Evolutionary conservation across 2,888 invertebrate genomes (phyloP).

Genomic region (Drosophila trichaetosa): DNA sequence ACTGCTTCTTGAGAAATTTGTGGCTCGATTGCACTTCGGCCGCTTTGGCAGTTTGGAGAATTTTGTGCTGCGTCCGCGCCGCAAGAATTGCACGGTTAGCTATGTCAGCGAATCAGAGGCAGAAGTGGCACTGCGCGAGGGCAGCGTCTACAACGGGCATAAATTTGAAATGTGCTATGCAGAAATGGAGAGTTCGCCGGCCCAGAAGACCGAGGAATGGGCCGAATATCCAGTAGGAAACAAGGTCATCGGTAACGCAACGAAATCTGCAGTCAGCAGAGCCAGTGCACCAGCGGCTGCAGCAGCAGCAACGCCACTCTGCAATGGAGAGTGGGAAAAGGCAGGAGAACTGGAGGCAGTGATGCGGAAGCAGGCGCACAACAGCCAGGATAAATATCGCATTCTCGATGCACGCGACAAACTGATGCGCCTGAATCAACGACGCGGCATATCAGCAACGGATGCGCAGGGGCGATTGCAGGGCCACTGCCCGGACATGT

Average conservation of each 20-base stretch:
- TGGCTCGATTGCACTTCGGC: conserved; percentile 88
- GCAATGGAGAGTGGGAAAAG: too few relatives aligned
- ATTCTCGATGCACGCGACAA: conserved; percentile 94
- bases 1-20: conserved; percentile 87
- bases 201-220: conserved; percentile 67
- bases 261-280: neutral
- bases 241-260: conserved; percentile 1
- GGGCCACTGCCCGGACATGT: conserved; percentile 98
- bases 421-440: conserved; percentile 89
- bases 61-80: too few relatives aligned
- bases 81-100: too few relatives aligned
- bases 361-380: conserved; percentile 87
- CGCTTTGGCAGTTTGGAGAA: too few relatives aligned
- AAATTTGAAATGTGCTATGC: too few relatives aligned
- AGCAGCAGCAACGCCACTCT: neutral
- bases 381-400: conserved; percentile 90
- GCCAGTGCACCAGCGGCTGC: too few relatives aligned
- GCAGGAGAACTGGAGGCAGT: conserved; percentile 88
- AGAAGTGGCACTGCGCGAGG: too few relatives aligned
- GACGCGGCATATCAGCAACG: conserved; percentile 85
- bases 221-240: conserved; percentile 83
- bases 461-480: conserved; percentile 85
- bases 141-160: too few relatives aligned
- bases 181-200: too few relatives aligned
- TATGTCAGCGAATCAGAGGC: too few relatives aligned